These are phyloP conservation scores for Hexactinellida sp. DNA, from an alignment of 37 sponge, comb jelly and placozoan genomes.

Conservation along the genomic window DNA sequence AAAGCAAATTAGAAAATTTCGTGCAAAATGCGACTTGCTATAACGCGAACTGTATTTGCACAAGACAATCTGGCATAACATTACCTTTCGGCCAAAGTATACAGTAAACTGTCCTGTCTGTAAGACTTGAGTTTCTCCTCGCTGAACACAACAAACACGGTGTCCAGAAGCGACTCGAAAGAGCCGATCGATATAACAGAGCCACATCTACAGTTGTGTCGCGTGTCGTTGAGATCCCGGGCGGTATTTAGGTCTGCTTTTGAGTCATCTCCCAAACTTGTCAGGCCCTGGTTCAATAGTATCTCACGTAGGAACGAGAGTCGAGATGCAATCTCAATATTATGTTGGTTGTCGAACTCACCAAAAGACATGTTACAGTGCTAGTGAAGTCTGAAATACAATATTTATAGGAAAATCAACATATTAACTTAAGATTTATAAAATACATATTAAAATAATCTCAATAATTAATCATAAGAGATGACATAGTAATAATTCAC, in stretches of 20 bases:
- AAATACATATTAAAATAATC: background rate
- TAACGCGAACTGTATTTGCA: too few species aligned
- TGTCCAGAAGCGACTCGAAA: background rate
- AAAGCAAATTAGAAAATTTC: too few species aligned
- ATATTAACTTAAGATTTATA: too few species aligned
- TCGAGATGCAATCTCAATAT: background rate
- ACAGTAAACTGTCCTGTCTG: background rate
- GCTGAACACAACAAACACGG: background rate
- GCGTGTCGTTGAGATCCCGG: background rate
- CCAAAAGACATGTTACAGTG: background rate
- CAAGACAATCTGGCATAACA: too few species aligned
- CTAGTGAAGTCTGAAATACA: background rate
- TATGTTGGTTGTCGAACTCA: background rate
- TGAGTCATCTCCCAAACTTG: background rate
- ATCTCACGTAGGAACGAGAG: constrained; percentile 1
- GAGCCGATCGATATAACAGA: background rate
- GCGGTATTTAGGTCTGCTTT: background rate
- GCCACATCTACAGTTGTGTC: constrained; percentile 2
- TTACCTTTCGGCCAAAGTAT: background rate
- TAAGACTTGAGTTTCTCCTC: background rate
- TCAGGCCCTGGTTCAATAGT: background rate
- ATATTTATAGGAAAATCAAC: background rate
- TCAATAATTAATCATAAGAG: background rate
- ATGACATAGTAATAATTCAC: background rate
- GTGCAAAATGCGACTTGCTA: too few species aligned